These are phyloP conservation scores for Pleuronectes platessa DNA, from an alignment of 2,113 vertebrate species.

Conservation along the genomic window DNA sequence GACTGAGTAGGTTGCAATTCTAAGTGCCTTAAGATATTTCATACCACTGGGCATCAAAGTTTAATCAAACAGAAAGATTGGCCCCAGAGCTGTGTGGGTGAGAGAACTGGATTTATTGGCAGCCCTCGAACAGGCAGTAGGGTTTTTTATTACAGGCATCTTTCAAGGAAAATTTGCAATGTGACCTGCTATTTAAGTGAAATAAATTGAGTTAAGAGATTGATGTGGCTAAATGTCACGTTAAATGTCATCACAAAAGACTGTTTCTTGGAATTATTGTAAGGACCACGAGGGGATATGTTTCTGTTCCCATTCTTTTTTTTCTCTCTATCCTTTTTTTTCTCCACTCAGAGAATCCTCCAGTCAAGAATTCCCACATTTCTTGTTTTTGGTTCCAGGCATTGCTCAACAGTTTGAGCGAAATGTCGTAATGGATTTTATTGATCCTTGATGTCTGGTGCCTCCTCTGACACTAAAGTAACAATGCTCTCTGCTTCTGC, in stretches of 20 bases:
- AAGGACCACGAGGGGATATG: not conserved
- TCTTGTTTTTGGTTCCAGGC: conserved; percentile 52
- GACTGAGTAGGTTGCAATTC: conserved; percentile 70
- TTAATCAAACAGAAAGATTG: conserved; percentile 79
- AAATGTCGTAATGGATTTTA: conserved; percentile 77
- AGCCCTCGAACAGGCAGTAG: conserved; percentile 58
- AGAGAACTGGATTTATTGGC: conserved; percentile 72
- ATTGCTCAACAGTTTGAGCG: conserved; percentile 65
- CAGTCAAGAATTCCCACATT: conserved; percentile 44
- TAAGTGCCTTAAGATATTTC: conserved; percentile 73
- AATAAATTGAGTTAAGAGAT: conserved; percentile 70
- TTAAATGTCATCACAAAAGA: conserved; percentile 75
- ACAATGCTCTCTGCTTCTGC: conserved; percentile 61
- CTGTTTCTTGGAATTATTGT: conserved; percentile 47
- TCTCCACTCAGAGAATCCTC: conserved; percentile 18
- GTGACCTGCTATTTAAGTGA: conserved; percentile 70
- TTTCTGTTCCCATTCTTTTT: conserved; percentile 25
- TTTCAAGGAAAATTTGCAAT: conserved; percentile 77
- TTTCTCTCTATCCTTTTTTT: not conserved
- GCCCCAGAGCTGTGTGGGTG: conserved; percentile 65
- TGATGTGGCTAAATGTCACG: conserved; percentile 75
- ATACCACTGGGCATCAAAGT: conserved; percentile 70
- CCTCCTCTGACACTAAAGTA: conserved; percentile 55
- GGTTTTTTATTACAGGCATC: conserved; percentile 78
- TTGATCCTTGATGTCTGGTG: conserved; percentile 68